Evolutionary conservation across 2,888 invertebrate species (phyloP).

Genomic region (Macaria liturata): DNA sequence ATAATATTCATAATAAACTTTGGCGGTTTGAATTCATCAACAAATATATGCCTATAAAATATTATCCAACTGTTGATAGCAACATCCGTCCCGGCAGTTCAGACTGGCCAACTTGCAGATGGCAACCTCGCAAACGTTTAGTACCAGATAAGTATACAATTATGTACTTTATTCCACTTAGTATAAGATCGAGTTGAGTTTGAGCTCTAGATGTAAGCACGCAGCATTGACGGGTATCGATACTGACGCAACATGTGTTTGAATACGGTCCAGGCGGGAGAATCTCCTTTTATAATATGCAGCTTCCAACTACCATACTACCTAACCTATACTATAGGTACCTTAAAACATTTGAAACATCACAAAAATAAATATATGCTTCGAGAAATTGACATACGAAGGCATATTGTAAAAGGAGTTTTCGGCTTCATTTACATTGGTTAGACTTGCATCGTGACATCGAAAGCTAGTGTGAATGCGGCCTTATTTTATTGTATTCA

Average conservation of each 20-base stretch:
- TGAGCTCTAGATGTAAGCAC: conserved; percentile 60
- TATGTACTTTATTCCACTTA: conserved; percentile 74
- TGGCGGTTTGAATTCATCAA: too few species aligned
- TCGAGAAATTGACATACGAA: conserved; percentile 15
- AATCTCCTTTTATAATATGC: conserved; percentile 70
- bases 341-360: conserved; percentile 34
- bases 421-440: conserved; percentile 72
- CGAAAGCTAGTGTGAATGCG: conserved; percentile 76
- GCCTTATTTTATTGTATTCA: conserved; percentile 65
- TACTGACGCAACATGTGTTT: conserved; percentile 40
- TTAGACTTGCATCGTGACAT: conserved; percentile 66
- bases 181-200: conserved; percentile 70
- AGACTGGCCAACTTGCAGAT: conserved; percentile 41
- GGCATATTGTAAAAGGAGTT: conserved; percentile 71
- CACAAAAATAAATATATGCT: conserved; percentile 49
- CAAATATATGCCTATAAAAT: too few species aligned
- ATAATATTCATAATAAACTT: too few species aligned
- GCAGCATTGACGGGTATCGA: conserved; percentile 70
- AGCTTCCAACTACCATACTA: neutral
- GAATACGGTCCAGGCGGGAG: conserved; percentile 45
- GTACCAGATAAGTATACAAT: conserved; percentile 59
- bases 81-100: too few species aligned
- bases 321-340: neutral
- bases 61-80: too few species aligned
- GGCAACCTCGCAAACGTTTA: conserved; percentile 75